phyloP scores from a whole-genome alignment of 2,797 vertebrate species.

The Chelidonichthys spinosus region DNA sequence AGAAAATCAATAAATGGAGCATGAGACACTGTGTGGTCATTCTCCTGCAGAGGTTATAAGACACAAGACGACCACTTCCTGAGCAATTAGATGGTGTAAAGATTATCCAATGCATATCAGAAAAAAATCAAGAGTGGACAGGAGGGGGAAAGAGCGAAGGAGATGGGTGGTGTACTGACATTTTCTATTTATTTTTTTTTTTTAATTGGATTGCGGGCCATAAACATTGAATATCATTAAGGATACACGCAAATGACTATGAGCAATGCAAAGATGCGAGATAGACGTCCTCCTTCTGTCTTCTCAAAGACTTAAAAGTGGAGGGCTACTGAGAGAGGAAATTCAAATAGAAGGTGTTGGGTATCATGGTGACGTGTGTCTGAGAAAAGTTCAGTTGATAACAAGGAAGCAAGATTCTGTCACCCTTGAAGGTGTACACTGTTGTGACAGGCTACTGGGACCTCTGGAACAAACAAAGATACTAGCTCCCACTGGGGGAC shows the following conservation, averaged over 20 bases:
- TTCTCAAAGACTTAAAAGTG: not conserved
- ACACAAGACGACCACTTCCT: slow-evolving; percentile 9
- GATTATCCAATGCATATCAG: not conserved
- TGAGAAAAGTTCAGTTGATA: slow-evolving; percentile 3
- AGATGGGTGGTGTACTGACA: no score
- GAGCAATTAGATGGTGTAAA: slow-evolving; percentile 21
- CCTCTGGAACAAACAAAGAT: slow-evolving; percentile 26
- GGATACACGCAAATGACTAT: not conserved
- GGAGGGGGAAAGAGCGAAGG: no score
- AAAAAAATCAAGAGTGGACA: no score
- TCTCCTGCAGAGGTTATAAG: slow-evolving; percentile 19
- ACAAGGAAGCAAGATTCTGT: slow-evolving; percentile 17
- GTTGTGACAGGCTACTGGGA: slow-evolving; percentile 17
- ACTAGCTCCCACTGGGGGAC: slow-evolving; percentile 2
- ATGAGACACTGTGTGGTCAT: not conserved
- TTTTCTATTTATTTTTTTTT: slow-evolving; percentile 5
- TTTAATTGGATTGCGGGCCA: not conserved
- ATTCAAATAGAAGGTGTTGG: slow-evolving; percentile 19
- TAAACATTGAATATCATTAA: not conserved
- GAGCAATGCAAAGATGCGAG: slow-evolving; percentile 29
- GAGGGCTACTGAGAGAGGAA: slow-evolving; percentile 12
- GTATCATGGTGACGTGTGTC: slow-evolving; percentile 15
- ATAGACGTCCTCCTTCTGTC: slow-evolving; percentile 40
- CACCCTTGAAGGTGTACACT: slow-evolving; percentile 7
- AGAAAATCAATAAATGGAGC: slow-evolving; percentile 6